phyloP scores from a whole-genome alignment of 2,888 invertebrate genomes.

The Ornithoptera alexandrae region DNA sequence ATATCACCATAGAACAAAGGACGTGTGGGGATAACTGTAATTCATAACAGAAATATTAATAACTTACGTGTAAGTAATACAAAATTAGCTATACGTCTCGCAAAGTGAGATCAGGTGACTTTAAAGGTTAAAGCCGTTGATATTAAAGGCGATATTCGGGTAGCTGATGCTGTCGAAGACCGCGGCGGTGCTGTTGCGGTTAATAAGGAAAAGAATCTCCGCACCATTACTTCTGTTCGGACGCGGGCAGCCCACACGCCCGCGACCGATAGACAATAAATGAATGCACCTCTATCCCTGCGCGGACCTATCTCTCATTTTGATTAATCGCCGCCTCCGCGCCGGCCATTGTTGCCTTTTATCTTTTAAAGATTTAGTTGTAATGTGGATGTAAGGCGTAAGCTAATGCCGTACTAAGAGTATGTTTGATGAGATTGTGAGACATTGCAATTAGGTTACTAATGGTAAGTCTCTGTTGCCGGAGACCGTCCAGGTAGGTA shows the following conservation, averaged over 20 bases:
- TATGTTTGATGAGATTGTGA: too few species aligned
- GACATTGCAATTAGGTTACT: too few species aligned
- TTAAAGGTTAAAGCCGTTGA: background rate
- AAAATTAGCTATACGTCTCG: conserved; percentile 27
- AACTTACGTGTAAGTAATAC: conserved; percentile 35
- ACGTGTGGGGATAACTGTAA: conserved; percentile 37
- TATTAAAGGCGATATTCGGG: conserved; percentile 17
- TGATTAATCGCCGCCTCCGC: conserved; percentile 63
- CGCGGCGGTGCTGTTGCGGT: conserved; percentile 24
- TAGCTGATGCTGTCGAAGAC: background rate
- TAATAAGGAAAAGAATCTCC: conserved; percentile 41
- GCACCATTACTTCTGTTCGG: conserved; percentile 42
- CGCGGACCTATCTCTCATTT: conserved; percentile 65
- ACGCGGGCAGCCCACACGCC: conserved; percentile 40
- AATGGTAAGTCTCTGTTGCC: too few species aligned
- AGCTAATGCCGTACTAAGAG: conserved; percentile 35
- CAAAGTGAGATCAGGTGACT: background rate
- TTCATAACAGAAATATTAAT: conserved; percentile 38
- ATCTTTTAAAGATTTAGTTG: conserved; percentile 66
- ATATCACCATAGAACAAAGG: conserved; percentile 37
- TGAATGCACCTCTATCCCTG: conserved; percentile 66
- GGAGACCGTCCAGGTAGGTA: too few species aligned
- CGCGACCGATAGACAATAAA: conserved; percentile 41
- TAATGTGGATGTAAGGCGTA: conserved; percentile 62
- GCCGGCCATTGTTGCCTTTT: conserved; percentile 53